A percentile compares a stretch with the other conserved stretches of the same genome.
These are phyloP conservation scores for Dinomys branickii DNA, from an alignment of 2,113 vertebrate species.

Conservation along the genomic window DNA sequence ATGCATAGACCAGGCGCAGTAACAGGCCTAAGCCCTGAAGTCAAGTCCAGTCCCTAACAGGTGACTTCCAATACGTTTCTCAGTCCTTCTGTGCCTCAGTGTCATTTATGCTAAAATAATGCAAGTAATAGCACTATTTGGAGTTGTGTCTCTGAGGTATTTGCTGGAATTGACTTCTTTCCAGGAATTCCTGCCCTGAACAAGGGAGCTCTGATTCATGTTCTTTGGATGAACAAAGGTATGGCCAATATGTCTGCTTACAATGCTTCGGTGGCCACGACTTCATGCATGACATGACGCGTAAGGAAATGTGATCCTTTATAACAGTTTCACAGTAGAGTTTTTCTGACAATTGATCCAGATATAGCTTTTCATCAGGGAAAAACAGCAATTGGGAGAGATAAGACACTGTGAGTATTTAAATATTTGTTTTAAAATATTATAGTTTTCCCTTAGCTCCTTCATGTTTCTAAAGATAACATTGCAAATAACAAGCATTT, in stretches of 20 bases:
- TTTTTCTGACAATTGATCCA: slow-evolving; percentile 54
- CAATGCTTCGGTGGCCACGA: not conserved
- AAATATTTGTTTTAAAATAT: slow-evolving; percentile 59
- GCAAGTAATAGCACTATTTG: not conserved
- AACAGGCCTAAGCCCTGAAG: not conserved
- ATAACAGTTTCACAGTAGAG: not conserved
- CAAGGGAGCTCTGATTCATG: not conserved
- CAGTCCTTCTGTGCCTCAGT: not conserved
- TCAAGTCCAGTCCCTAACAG: not conserved
- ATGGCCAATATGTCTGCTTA: not conserved
- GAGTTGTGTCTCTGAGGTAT: not conserved
- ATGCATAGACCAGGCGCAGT: not conserved
- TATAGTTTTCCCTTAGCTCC: not conserved
- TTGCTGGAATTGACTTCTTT: not conserved
- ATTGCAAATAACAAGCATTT: not conserved
- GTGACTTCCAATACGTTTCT: rapidly evolving
- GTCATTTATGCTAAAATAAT: not conserved
- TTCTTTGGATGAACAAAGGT: slow-evolving; percentile 5
- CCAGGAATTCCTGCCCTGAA: not conserved
- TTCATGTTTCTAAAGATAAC: not conserved
- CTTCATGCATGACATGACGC: not conserved
- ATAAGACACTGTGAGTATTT: slow-evolving; percentile 16
- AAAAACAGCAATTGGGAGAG: slow-evolving; percentile 55
- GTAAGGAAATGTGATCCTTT: not conserved
- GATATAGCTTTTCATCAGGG: not conserved